Conservation (phyloP, 2,888 invertebrate species). For the Drosophila quinaria region DNA sequence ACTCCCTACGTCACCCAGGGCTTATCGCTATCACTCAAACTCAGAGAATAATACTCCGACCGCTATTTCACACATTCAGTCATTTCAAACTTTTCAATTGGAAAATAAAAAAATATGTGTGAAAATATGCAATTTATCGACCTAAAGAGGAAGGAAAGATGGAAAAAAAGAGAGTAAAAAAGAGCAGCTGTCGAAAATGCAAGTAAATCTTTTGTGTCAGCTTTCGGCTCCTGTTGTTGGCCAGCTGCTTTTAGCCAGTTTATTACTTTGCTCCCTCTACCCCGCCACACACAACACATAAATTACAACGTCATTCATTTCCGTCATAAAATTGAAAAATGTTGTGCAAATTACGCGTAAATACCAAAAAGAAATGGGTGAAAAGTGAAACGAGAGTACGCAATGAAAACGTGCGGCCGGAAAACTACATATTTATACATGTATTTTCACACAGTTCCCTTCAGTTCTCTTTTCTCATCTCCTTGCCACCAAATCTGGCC, state of each 20-base stretch:
- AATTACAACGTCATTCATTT: conserved; percentile 77
- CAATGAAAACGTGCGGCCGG: conserved; percentile 69
- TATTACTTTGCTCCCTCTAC: conserved; percentile 27
- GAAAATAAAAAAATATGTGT: neutral
- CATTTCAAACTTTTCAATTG: conserved; percentile 24
- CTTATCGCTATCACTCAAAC: conserved; percentile 28
- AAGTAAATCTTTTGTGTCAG: conserved; percentile 63
- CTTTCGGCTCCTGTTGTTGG: conserved; percentile 40
- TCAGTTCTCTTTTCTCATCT: conserved; percentile 18
- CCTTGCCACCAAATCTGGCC: conserved; percentile 10
- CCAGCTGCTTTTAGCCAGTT: conserved; percentile 45
- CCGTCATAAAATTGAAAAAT: conserved; percentile 82
- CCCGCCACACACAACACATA: conserved; percentile 45
- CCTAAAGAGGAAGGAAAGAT: conserved; percentile 2
- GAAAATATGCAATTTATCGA: conserved; percentile 33
- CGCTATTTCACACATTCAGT: conserved; percentile 11
- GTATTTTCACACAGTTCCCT: conserved; percentile 1
- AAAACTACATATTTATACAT: conserved; percentile 50
- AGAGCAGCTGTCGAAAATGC: conserved; percentile 30
- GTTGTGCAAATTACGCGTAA: conserved; percentile 79
- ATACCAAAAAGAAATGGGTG: conserved; percentile 44
- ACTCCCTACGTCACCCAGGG: conserved; percentile 20
- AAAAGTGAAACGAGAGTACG: conserved; percentile 30
- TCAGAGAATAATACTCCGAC: neutral
- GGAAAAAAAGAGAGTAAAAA: neutral